These are phyloP conservation scores for Merodon equestris DNA, from an alignment of 2,888 invertebrate genomes.

Conservation along the genomic window DNA sequence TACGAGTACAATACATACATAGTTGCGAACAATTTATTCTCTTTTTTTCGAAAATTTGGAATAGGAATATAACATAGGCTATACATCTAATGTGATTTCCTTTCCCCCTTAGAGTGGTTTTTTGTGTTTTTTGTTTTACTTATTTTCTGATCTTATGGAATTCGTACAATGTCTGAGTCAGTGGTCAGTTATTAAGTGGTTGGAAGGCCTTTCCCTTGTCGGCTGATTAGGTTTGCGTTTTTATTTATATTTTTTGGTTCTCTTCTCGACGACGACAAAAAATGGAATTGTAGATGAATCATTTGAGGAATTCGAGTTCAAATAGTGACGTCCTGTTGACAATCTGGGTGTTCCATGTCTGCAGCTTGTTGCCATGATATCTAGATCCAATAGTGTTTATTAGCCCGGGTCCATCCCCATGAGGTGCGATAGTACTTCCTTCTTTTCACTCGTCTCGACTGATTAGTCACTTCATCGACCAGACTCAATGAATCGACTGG, in stretches of 20 bases:
- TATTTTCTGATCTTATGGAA: constrained; percentile 4
- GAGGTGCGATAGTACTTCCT: too few species aligned
- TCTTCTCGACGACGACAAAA: constrained; percentile 46
- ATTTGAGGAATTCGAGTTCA: constrained; percentile 54
- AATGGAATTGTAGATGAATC: constrained; percentile 54
- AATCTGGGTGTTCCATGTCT: constrained; percentile 62
- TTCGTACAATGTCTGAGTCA: constrained; percentile 42
- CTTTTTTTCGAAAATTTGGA: too few species aligned
- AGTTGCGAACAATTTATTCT: too few species aligned
- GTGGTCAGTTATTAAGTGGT: constrained; percentile 65
- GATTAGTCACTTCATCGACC: too few species aligned
- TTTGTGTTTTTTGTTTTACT: too few species aligned
- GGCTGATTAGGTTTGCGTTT: constrained; percentile 59
- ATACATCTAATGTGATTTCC: too few species aligned
- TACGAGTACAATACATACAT: too few species aligned
- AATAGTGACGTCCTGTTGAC: constrained; percentile 61
- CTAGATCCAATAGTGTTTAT: constrained; percentile 56
- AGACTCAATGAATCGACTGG: too few species aligned
- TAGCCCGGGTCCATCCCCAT: constrained; percentile 40
- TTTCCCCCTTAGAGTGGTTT: too few species aligned
- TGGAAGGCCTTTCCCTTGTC: constrained; percentile 63
- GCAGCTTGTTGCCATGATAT: constrained; percentile 27
- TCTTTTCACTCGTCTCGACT: neutral
- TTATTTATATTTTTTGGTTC: constrained; percentile 50
- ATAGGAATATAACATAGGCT: too few species aligned